Percentiles rank a stretch among this genome's conserved stretches.
Evolutionary conservation across 2,797 vertebrate genomes (phyloP).

Genomic region (Varecia variegata): DNA sequence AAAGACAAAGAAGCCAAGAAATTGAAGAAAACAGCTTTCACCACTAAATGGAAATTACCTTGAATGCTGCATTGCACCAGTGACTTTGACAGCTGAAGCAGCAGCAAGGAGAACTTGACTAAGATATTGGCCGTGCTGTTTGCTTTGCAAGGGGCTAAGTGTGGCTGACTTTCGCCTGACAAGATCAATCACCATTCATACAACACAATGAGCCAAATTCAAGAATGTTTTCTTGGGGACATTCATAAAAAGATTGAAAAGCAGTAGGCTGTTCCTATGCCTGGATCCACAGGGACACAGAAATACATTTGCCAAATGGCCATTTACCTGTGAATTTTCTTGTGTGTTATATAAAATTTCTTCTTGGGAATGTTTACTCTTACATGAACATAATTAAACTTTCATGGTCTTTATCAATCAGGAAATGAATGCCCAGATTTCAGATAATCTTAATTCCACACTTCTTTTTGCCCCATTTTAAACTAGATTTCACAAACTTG

Average conservation of each 20-base stretch:
- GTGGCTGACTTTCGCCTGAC: slow-evolving; percentile 78
- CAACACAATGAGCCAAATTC: slow-evolving; percentile 62
- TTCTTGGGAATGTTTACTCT: background rate
- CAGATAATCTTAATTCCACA: background rate
- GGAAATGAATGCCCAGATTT: slow-evolving; percentile 44
- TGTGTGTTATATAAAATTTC: slow-evolving; percentile 58
- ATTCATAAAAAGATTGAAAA: slow-evolving; percentile 71
- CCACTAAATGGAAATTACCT: slow-evolving; percentile 85
- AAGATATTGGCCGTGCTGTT: slow-evolving; percentile 77
- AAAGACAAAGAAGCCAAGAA: slow-evolving; percentile 81
- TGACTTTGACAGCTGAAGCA: slow-evolving; percentile 84
- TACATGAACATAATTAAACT: slow-evolving; percentile 42
- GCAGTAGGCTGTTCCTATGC: slow-evolving; percentile 15
- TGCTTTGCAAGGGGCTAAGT: slow-evolving; percentile 75
- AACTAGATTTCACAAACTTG: slow-evolving; percentile 10
- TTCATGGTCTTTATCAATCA: slow-evolving; percentile 35
- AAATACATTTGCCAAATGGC: slow-evolving; percentile 38
- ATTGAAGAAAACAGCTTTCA: slow-evolving; percentile 82
- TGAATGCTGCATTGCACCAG: slow-evolving; percentile 85
- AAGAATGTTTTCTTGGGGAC: slow-evolving; percentile 70
- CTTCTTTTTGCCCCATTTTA: background rate
- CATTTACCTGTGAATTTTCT: slow-evolving; percentile 15
- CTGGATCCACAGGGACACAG: background rate
- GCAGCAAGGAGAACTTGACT: slow-evolving; percentile 79
- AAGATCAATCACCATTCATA: slow-evolving; percentile 75